Evolutionary conservation across 2,888 invertebrate genomes (phyloP).

Genomic region (Crossocerus cetratus): DNA sequence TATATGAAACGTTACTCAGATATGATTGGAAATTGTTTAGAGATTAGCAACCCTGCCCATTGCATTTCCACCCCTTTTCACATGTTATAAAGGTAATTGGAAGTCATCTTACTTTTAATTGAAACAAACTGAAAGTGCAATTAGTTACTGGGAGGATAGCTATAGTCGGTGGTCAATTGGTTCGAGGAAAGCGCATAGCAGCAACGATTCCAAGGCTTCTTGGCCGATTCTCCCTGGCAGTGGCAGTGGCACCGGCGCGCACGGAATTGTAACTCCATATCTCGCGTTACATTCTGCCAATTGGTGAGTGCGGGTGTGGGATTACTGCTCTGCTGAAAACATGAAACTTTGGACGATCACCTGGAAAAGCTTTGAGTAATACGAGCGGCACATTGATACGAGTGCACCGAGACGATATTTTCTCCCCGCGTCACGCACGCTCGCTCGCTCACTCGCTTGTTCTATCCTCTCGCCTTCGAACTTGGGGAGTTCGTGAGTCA

Average conservation of each 20-base stretch:
- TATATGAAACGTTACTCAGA: too few species aligned
- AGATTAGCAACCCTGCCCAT: too few species aligned
- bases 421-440: slow-evolving; percentile 25
- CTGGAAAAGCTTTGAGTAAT: slow-evolving; percentile 29
- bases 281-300: slow-evolving; percentile 1
- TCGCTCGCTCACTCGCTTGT: too few species aligned
- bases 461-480: not conserved
- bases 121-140: too few species aligned
- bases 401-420: slow-evolving; percentile 23
- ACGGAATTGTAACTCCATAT: not conserved
- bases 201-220: too few species aligned
- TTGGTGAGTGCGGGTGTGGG: slow-evolving; percentile 14
- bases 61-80: not conserved
- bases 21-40: too few species aligned
- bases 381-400: slow-evolving; percentile 29
- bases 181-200: too few species aligned
- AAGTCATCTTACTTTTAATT: too few species aligned
- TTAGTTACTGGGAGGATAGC: too few species aligned
- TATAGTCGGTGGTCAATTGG: too few species aligned
- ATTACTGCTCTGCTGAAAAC: slow-evolving; percentile 21
- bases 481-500: slow-evolving; percentile 36
- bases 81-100: not conserved
- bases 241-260: slow-evolving; percentile 23
- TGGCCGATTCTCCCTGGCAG: slow-evolving; percentile 17
- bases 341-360: slow-evolving; percentile 12